Evolutionary conservation across 2,113 vertebrate species (phyloP).

Genomic region (Mobula birostris): DNA sequence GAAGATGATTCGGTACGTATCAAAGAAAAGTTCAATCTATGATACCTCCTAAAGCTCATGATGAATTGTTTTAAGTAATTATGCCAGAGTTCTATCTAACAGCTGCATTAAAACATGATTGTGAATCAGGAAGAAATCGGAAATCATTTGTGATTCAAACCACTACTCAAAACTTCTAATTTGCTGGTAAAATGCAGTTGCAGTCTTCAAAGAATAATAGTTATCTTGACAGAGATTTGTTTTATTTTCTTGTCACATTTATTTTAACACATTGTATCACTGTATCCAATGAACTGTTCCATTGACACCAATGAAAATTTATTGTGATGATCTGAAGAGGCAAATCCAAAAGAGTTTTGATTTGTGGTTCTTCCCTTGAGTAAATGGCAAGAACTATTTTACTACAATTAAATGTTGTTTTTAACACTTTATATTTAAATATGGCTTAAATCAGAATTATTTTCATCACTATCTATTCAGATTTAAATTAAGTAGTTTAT

Average conservation of each 20-base stretch:
- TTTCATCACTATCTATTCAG: background rate
- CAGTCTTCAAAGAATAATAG: background rate
- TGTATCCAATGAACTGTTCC: background rate
- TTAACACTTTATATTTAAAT: background rate
- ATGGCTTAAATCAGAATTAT: background rate
- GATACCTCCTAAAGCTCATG: background rate
- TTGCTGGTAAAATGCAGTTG: background rate
- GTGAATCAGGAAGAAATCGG: background rate
- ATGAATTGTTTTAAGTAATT: constrained; percentile 25
- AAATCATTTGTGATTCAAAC: background rate
- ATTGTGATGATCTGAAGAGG: background rate
- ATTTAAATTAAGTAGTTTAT: background rate
- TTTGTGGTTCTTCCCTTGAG: background rate
- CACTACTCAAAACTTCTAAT: background rate
- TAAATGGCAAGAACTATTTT: background rate
- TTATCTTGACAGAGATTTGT: background rate
- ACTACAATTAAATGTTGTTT: background rate
- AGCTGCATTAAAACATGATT: background rate
- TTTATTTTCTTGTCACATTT: constrained; percentile 4
- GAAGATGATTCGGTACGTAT: constrained; percentile 92
- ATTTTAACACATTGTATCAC: background rate
- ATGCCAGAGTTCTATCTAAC: background rate
- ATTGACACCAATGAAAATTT: background rate
- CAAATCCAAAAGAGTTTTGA: background rate
- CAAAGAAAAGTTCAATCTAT: constrained; percentile 13